Conservation (phyloP, 2,797 vertebrate species). For the Gymnoscopelus microlampas region DNA sequence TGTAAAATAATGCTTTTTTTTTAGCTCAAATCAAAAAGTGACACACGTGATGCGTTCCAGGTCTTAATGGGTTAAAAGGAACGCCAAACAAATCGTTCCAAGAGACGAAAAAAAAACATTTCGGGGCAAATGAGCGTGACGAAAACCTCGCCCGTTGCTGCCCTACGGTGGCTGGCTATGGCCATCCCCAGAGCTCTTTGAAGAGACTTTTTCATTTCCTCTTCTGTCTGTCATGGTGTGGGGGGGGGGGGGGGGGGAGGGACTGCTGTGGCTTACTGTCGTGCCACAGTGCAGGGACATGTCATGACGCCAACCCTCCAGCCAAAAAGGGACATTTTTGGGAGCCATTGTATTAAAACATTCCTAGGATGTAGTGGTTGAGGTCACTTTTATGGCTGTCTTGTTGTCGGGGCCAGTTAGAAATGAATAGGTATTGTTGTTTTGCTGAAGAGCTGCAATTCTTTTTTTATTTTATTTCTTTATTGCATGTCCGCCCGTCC, state of each 20-base stretch:
- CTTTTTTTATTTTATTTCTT: slow-evolving; percentile 15
- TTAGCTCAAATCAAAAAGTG: too few relatives aligned
- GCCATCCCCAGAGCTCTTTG: slow-evolving; percentile 65
- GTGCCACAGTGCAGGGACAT: slow-evolving; percentile 30
- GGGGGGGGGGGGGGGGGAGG: slow-evolving; percentile 46
- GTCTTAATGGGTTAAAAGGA: too few relatives aligned
- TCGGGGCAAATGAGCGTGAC: slow-evolving; percentile 29
- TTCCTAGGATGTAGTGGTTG: slow-evolving; percentile 56
- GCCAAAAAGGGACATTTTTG: slow-evolving; percentile 54
- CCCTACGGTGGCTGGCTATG: slow-evolving; percentile 41
- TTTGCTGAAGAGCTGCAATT: slow-evolving; percentile 1
- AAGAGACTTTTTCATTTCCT: slow-evolving; percentile 81
- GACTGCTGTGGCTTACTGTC: slow-evolving; percentile 46
- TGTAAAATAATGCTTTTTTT: too few relatives aligned
- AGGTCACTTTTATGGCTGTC: slow-evolving; percentile 58
- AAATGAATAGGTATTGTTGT: slow-evolving; percentile 24
- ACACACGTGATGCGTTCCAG: too few relatives aligned
- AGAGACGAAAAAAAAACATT: too few relatives aligned
- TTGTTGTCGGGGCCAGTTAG: slow-evolving; percentile 32
- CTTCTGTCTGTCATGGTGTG: slow-evolving; percentile 61
- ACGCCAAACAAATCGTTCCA: too few relatives aligned
- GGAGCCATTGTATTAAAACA: slow-evolving; percentile 47
- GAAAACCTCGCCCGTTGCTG: slow-evolving; percentile 4
- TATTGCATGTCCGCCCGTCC: slow-evolving; percentile 40
- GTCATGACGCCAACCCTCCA: slow-evolving; percentile 20